These are phyloP conservation scores for Drosophila lacteicornis DNA, from an alignment of 1,140 invertebrate genomes.

Conservation along the genomic window DNA sequence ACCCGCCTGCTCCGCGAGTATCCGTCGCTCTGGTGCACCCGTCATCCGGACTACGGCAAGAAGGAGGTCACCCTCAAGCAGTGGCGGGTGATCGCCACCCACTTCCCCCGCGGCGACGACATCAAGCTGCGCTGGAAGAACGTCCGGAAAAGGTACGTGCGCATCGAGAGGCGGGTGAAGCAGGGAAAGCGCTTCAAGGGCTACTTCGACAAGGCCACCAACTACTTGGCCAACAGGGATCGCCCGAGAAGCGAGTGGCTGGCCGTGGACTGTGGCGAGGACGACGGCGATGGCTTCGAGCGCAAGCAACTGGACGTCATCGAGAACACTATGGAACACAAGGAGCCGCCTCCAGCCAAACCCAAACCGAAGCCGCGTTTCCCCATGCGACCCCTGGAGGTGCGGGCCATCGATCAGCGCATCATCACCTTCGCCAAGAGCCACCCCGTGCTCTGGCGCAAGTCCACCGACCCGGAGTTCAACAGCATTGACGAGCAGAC, in stretches of 20 bases:
- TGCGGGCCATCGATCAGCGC: conserved; percentile 67
- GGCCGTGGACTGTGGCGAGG: conserved; percentile 72
- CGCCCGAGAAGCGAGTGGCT: conserved; percentile 65
- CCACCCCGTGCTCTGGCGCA: conserved; percentile 79
- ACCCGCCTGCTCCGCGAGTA: conserved; percentile 71
- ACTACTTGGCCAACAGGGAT: conserved; percentile 75
- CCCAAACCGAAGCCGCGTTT: conserved; percentile 21
- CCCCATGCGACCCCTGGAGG: conserved; percentile 59
- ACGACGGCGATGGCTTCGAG: conserved; percentile 72
- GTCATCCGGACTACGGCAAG: conserved; percentile 78
- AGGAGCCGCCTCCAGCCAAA: conserved; percentile 12
- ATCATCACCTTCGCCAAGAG: conserved; percentile 83
- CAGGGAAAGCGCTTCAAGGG: conserved; percentile 79
- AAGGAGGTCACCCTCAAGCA: conserved; percentile 76
- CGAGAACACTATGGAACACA: conserved; percentile 61
- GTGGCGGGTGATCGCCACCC: conserved; percentile 73
- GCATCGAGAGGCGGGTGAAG: conserved; percentile 69
- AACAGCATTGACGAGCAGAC: conserved; percentile 79
- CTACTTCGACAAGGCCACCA: conserved; percentile 83
- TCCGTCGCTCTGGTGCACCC: conserved; percentile 80
- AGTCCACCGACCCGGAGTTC: conserved; percentile 70
- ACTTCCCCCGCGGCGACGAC: conserved; percentile 75
- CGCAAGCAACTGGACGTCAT: conserved; percentile 72
- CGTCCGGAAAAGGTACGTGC: conserved; percentile 74
- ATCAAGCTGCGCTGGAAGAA: conserved; percentile 82